These are phyloP conservation scores for Platygyra sinensis DNA, from an alignment of 64 coral and sea anemone species.

Conservation along the genomic window DNA sequence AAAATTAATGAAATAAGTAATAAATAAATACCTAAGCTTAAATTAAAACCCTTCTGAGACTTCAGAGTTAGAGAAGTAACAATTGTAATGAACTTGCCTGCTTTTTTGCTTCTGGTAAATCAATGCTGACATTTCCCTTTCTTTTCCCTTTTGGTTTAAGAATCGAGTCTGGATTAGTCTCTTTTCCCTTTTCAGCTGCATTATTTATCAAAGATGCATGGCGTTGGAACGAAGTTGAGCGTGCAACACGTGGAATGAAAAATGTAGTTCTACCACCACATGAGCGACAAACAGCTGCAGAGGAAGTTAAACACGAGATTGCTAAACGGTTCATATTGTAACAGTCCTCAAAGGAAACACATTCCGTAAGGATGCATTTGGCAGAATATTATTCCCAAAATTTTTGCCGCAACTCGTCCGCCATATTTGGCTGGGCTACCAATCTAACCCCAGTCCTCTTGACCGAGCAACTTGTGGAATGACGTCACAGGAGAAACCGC, in stretches of 20 bases:
- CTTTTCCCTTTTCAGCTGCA: background rate
- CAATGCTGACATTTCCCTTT: background rate
- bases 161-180: background rate
- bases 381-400: background rate
- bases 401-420: background rate
- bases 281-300: background rate
- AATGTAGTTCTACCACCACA: background rate
- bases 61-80: too few species aligned
- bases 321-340: background rate
- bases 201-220: background rate
- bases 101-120: slow-evolving; percentile 20
- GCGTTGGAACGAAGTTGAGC: background rate
- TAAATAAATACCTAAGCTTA: too few species aligned
- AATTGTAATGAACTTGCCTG: background rate
- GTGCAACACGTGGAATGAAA: background rate
- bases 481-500: too few species aligned
- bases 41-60: too few species aligned
- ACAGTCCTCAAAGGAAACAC: background rate
- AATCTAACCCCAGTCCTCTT: background rate
- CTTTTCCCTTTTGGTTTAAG: background rate
- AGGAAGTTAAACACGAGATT: background rate
- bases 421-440: background rate
- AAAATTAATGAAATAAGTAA: too few species aligned
- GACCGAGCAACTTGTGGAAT: background rate
- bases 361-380: background rate